Conservation (phyloP, 2,797 vertebrate species). For the Channa striata region DNA sequence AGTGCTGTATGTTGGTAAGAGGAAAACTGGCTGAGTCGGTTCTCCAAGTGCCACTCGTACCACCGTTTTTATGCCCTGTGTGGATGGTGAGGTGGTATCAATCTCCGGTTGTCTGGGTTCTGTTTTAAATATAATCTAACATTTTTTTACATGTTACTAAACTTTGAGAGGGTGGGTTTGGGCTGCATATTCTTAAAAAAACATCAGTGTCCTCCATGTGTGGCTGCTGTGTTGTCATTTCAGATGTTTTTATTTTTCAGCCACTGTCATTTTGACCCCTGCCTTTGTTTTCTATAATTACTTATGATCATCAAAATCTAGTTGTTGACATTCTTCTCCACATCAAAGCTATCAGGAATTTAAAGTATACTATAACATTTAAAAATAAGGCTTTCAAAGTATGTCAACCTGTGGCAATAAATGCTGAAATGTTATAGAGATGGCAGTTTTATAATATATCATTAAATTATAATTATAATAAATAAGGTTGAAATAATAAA, state of each 20-base stretch:
- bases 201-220: background rate
- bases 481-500: background rate
- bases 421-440: no score
- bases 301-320: background rate
- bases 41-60: slow-evolving; percentile 39
- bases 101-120: slow-evolving; percentile 13
- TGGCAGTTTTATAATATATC: background rate
- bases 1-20: slow-evolving; percentile 41
- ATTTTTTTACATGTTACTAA: background rate
- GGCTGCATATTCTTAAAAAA: background rate
- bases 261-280: background rate
- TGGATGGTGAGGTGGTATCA: slow-evolving; percentile 20
- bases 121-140: slow-evolving; percentile 9
- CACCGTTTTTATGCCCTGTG: slow-evolving; percentile 2
- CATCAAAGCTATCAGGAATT: no score
- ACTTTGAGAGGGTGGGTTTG: slow-evolving; percentile 4
- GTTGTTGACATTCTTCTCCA: background rate
- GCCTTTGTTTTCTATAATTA: slow-evolving; percentile 3
- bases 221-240: background rate
- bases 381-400: no score
- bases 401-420: no score
- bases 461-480: background rate
- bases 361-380: no score
- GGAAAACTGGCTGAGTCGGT: slow-evolving; percentile 22
- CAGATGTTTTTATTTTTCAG: background rate